These are phyloP conservation scores for Crenichthys baileyi DNA, from an alignment of 2,797 vertebrate genomes.

Conservation along the genomic window DNA sequence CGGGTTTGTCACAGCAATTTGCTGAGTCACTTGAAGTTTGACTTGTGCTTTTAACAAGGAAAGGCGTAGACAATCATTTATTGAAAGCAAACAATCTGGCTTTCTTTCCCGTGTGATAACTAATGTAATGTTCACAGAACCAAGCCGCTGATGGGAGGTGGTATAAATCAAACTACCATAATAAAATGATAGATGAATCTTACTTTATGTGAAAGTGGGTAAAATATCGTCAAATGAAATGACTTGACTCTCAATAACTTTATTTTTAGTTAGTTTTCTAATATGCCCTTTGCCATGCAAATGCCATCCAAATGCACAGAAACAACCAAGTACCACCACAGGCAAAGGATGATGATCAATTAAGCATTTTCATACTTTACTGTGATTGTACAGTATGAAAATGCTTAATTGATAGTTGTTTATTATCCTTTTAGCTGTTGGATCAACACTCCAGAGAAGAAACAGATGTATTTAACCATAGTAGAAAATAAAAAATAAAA, in stretches of 20 bases:
- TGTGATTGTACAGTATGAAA: neutral
- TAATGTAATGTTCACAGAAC: too few species aligned
- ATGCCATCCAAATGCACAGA: neutral
- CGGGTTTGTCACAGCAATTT: constrained; percentile 22
- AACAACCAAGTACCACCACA: neutral
- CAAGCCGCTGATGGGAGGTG: neutral
- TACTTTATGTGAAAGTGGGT: neutral
- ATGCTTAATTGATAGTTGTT: neutral
- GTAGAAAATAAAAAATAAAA: too few species aligned
- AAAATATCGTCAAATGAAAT: neutral
- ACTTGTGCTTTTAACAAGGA: constrained; percentile 12
- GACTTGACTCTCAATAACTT: neutral
- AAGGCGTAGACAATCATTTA: constrained; percentile 17
- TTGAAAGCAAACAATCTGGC: constrained; percentile 28
- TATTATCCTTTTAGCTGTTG: neutral
- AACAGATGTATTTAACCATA: neutral
- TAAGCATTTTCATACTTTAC: too few species aligned
- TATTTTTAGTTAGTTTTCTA: too few species aligned
- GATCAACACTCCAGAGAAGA: neutral
- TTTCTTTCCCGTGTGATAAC: neutral
- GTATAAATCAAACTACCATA: neutral
- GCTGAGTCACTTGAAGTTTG: constrained; percentile 13
- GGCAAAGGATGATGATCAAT: constrained; percentile 1
- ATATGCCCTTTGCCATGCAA: neutral
- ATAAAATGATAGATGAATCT: neutral